Evolutionary conservation across 2,113 vertebrate species (phyloP).

Genomic region (Halcyon malimbica): DNA sequence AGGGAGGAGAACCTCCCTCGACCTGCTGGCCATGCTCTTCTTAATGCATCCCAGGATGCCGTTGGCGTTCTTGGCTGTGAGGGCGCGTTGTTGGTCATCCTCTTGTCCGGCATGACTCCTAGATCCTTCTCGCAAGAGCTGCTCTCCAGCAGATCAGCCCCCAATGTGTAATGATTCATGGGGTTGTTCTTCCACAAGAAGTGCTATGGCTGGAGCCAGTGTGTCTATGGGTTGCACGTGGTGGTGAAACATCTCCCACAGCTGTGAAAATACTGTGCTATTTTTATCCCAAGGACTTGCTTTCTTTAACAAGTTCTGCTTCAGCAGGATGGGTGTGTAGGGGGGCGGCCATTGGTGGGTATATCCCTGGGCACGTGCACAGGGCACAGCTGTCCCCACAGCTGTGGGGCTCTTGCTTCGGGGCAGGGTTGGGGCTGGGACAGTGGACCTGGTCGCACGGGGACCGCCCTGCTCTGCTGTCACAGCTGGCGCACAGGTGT

Average conservation of each 20-base stretch:
- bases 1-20: too few species aligned
- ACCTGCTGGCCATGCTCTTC: too few species aligned
- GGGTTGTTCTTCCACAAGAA: too few species aligned
- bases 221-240: fast-evolving
- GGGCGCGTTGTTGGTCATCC: too few species aligned
- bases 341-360: too few species aligned
- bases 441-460: fast-evolving
- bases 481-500: fast-evolving
- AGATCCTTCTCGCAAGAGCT: too few species aligned
- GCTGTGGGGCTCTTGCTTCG: not conserved
- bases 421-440: not conserved
- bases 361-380: not conserved
- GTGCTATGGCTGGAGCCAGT: not conserved
- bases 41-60: too few species aligned
- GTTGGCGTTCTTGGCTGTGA: too few species aligned
- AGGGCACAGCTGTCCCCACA: fast-evolving
- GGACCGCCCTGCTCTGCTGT: too few species aligned
- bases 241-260: not conserved
- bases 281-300: not conserved
- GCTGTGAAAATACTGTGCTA: fast-evolving
- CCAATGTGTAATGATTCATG: too few species aligned
- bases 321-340: not conserved
- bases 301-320: not conserved
- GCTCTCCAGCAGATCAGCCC: too few species aligned
- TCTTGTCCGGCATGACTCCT: too few species aligned